Evolutionary conservation across 1,140 invertebrate species (phyloP), one percentile per base, ranked within the genome.

Genomic region (Eumaeus atala): DNA sequence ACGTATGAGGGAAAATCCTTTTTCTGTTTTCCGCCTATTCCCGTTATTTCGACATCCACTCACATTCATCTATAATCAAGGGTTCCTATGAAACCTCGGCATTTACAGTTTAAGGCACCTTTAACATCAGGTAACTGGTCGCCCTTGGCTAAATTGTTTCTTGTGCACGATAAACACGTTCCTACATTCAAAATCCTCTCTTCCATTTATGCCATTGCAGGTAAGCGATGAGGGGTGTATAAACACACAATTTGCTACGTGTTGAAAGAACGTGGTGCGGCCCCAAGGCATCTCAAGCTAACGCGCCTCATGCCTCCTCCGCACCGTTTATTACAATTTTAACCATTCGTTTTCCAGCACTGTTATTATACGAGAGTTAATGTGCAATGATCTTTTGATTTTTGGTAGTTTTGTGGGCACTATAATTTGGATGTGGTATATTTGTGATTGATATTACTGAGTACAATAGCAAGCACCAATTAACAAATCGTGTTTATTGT

Each of bases 191-290:
- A 72, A 77, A 72, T 70, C 71, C 77, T 78, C 77, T 73, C 66
- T 74, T 56, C 55, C 59, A 74, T 59, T 65, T 63, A 67, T 66
- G 62, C 67, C 62, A 76, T 74, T 77, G 74, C 74, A 77, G 62
- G 66, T 51, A 55, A 69, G 62, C 67, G 68, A 72, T 72, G 79
- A 71, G 64, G 36, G 62, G 60, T 61, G 63, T 68, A 80, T 84
- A 83, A 82, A 83, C 69, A 85, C 67, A 85, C 78, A 82, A 78
- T 74, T 62, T 66, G 64, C 65, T 74, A 77, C 67, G 78, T 82
- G 82, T 82, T 84, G 80, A 85, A 85, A 85, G 82, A 80, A 80
- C 73, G 67, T 56, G 62, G 49, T 59, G 62, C 44, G 50, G 71
- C 74, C 78, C 59, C 58, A 48, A 67, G 78, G 78, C 74, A 76